These are phyloP conservation scores for Tethya wilhelma DNA, from an alignment of 37 sponge, comb jelly and placozoan genomes.

Conservation along the genomic window DNA sequence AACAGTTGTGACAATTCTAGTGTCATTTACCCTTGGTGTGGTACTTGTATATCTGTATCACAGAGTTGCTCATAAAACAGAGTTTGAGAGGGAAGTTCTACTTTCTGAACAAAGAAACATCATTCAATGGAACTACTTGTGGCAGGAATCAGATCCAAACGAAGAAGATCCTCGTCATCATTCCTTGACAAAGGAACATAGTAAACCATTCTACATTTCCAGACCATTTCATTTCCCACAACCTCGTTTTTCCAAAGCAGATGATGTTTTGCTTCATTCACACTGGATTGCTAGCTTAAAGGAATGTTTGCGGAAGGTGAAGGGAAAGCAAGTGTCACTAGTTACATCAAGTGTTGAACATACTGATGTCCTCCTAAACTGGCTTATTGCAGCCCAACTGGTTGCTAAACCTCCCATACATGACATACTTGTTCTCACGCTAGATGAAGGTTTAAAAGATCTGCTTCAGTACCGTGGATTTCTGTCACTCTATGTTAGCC, in stretches of 20 bases:
- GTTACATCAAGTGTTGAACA: constrained; percentile 50
- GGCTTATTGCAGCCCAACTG: constrained; percentile 40
- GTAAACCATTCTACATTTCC: background rate
- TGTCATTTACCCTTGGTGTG: no score
- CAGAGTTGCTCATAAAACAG: no score
- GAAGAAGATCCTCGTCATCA: no score
- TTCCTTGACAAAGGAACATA: no score
- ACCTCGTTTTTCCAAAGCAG: constrained; percentile 33
- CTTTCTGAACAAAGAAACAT: no score
- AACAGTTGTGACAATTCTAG: no score
- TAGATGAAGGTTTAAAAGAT: constrained; percentile 17
- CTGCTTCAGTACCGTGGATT: background rate
- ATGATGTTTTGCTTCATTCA: constrained; percentile 1
- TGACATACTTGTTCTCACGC: constrained; percentile 41
- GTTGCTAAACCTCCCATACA: constrained; percentile 21
- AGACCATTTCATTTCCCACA: constrained; percentile 41
- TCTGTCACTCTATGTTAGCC: constrained; percentile 19
- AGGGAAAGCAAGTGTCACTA: constrained; percentile 36
- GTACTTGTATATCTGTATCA: no score
- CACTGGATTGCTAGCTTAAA: constrained; percentile 16
- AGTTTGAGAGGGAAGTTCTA: no score
- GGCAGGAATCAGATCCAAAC: no score
- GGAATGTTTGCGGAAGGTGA: background rate
- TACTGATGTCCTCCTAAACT: constrained; percentile 43
- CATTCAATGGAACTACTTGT: no score